Base-by-base conservation (phyloP, 2,113 vertebrate genomes). In the Raphicerus campestris region DNA sequence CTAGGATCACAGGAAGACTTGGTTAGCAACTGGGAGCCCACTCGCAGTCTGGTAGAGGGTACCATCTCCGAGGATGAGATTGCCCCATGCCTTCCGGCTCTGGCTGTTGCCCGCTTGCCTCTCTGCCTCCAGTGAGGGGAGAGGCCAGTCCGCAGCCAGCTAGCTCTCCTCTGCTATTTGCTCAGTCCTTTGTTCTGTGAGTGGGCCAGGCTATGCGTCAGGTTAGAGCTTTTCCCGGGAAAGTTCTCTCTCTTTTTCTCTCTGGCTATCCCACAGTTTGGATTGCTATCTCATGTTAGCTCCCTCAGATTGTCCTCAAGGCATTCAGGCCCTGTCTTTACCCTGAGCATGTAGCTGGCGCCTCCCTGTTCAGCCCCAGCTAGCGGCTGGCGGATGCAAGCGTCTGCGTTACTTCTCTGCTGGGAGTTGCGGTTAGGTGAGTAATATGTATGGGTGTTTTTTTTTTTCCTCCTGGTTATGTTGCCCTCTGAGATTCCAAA, bases 331-430 rank as follows among this genome's bases (percentile, higher is more conserved):
- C 61, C 32, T n/a, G 32, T 66, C 32, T 32, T 66, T n/a, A 66
- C 32, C 61, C 61, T 66, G 17, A 66, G 61, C 61, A n/a, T 66
- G 8, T 66, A n/a, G 32, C 32, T n/a, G 32, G 32, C 8, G 1
- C 61, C 8, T 66, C 61, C 16, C 32, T 66, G 32, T n/a, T n/a
- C 32, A 66, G 61, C 32, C 32, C 61, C 32, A 4, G 32, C 32
- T 66, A 0, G 0, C 61, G 1, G 16, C 32, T 66, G 16, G 32
- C 0, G 2, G 61, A 66, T 2, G 1, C 7, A 16, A 66, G 61
- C 32, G 4, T 66, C 61, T 63, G 32, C 0, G 1, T 7, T 66
- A 66, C 8, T 66, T 66, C 32, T n/a, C 61, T 66, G 61, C 61
- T n/a, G 32, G 8, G 61, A n/a, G 16, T 10, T 66, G 61, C 4